These are phyloP conservation scores for Acanthopagrus latus DNA, from an alignment of 2,797 vertebrate species.

Conservation along the genomic window DNA sequence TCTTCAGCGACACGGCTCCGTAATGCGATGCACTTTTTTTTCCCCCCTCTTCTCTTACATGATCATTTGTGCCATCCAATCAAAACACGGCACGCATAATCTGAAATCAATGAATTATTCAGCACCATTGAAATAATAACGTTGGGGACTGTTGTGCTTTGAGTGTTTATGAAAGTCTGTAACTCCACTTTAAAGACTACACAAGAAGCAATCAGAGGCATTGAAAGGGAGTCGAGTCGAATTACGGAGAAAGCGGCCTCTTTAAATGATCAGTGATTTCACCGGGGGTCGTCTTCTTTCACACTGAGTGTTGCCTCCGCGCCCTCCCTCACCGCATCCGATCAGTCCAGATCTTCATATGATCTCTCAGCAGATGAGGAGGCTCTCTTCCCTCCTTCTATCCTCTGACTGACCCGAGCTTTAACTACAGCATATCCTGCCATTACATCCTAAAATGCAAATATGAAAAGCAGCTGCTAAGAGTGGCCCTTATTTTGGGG, in stretches of 20 bases:
- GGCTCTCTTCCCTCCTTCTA: slow-evolving; percentile 16
- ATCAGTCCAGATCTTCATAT: slow-evolving; percentile 37
- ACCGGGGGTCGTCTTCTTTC: slow-evolving; percentile 46
- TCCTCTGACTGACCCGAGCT: slow-evolving; percentile 37
- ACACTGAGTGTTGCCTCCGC: slow-evolving; percentile 39
- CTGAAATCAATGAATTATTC: slow-evolving; percentile 73
- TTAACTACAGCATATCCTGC: slow-evolving; percentile 21
- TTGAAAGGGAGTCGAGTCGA: slow-evolving; percentile 59
- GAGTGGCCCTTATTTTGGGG: neutral
- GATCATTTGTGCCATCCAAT: slow-evolving; percentile 63
- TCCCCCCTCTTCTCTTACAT: neutral
- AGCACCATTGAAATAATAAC: slow-evolving; percentile 68
- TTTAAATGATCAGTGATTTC: slow-evolving; percentile 64
- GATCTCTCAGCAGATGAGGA: neutral
- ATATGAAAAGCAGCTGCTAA: neutral
- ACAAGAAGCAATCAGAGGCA: slow-evolving; percentile 74
- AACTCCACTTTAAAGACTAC: slow-evolving; percentile 49
- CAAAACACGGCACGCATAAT: slow-evolving; percentile 61
- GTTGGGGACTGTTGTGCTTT: slow-evolving; percentile 68
- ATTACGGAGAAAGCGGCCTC: slow-evolving; percentile 51
- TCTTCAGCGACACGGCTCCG: slow-evolving; percentile 32
- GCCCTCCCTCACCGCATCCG: slow-evolving; percentile 33
- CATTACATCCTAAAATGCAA: slow-evolving; percentile 25
- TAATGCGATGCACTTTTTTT: slow-evolving; percentile 31
- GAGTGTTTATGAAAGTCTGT: slow-evolving; percentile 67